A percentile compares a stretch with the other conserved stretches of the same genome.
Conservation (phyloP, 2,113 vertebrate genomes). For the Eulemur macaco region DNA sequence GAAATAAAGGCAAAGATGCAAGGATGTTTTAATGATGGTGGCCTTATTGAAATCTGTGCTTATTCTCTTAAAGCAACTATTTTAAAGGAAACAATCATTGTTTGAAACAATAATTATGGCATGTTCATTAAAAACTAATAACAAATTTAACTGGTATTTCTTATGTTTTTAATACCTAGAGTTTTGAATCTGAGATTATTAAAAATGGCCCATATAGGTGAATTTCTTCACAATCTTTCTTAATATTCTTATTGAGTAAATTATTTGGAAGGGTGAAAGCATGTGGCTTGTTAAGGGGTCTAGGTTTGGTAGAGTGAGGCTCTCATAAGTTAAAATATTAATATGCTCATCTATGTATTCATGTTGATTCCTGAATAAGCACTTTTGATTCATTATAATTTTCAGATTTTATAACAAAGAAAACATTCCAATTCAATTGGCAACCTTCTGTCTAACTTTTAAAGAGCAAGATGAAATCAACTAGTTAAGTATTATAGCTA, state of each 20-base stretch:
- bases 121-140: background rate
- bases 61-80: background rate
- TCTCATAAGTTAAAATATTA: background rate
- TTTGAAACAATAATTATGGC: background rate
- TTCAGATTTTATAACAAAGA: conserved; percentile 29
- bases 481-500: conserved; percentile 25
- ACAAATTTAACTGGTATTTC: background rate
- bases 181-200: background rate
- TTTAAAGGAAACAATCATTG: background rate
- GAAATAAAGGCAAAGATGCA: background rate
- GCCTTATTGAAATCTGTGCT: background rate
- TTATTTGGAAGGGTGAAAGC: background rate
- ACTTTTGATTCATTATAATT: background rate
- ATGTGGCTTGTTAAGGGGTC: background rate
- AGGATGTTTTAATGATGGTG: background rate
- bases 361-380: background rate
- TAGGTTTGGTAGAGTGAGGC: background rate
- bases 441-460: conserved; percentile 38
- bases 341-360: background rate
- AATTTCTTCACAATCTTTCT: background rate
- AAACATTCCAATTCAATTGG: background rate
- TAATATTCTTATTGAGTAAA: background rate
- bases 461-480: conserved; percentile 38
- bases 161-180: background rate
- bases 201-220: background rate